Percentiles rank a stretch among this genome's conserved stretches.
These are phyloP conservation scores for Drosophila ustulata DNA, from an alignment of 2,888 invertebrate species.

Conservation along the genomic window DNA sequence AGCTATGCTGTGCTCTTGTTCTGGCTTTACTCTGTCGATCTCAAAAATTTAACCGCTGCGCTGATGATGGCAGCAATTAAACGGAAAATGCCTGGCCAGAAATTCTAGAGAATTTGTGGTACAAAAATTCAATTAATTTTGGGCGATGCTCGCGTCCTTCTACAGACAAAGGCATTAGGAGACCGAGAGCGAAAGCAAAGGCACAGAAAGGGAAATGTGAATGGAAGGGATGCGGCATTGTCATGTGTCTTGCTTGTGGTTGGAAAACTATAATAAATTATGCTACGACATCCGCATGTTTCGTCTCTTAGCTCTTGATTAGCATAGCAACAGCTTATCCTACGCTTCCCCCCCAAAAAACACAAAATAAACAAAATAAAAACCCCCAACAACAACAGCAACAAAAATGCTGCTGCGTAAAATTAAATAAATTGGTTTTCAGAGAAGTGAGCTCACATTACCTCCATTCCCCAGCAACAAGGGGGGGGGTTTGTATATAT, in stretches of 20 bases:
- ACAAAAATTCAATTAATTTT: slow-evolving; percentile 80
- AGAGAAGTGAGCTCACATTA: slow-evolving; percentile 27
- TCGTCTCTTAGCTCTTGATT: slow-evolving; percentile 51
- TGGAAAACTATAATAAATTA: slow-evolving; percentile 80
- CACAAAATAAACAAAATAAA: slow-evolving; percentile 18
- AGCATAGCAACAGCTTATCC: slow-evolving; percentile 39
- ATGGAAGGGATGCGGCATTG: slow-evolving; percentile 48
- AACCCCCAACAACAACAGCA: slow-evolving; percentile 8
- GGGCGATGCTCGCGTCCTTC: slow-evolving; percentile 36
- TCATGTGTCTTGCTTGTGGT: slow-evolving; percentile 64
- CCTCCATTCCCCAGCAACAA: not conserved
- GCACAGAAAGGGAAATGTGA: not conserved
- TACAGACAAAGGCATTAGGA: slow-evolving; percentile 38
- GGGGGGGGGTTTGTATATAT: slow-evolving; percentile 15
- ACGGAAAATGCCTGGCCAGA: slow-evolving; percentile 68
- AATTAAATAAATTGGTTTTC: slow-evolving; percentile 57
- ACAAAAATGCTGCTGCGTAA: slow-evolving; percentile 21
- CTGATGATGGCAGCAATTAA: slow-evolving; percentile 80
- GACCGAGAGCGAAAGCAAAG: not conserved
- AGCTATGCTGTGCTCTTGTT: slow-evolving; percentile 6
- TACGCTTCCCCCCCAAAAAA: not conserved
- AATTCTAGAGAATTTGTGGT: slow-evolving; percentile 77
- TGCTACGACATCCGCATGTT: slow-evolving; percentile 63
- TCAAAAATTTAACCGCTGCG: slow-evolving; percentile 71
- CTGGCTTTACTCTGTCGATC: slow-evolving; percentile 29